These are phyloP conservation scores for Pangasianodon gigas DNA, from an alignment of 2,113 vertebrate genomes.

Conservation along the genomic window DNA sequence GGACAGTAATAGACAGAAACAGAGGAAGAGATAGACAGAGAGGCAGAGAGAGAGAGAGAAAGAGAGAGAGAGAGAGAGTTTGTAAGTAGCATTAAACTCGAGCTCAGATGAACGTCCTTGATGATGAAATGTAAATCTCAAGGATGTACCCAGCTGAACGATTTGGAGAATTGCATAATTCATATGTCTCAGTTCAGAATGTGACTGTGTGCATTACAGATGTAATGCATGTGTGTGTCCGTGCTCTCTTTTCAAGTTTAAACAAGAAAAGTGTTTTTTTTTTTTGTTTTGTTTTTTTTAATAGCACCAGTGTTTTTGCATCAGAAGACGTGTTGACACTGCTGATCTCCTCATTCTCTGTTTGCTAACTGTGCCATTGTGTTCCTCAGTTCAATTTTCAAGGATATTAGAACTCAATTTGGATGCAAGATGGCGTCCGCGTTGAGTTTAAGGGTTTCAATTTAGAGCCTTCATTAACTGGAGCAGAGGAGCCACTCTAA, in stretches of 20 bases:
- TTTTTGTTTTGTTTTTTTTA: not conserved
- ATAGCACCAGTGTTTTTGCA: constrained; percentile 11
- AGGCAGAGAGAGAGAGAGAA: constrained; percentile 15
- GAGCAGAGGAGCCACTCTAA: constrained; percentile 53
- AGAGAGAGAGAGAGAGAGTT: constrained; percentile 52
- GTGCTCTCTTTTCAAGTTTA: constrained; percentile 63
- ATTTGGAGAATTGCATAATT: constrained; percentile 75
- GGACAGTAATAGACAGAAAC: constrained; percentile 1
- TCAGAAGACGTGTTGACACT: not conserved
- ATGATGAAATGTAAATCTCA: constrained; percentile 81
- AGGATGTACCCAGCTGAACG: constrained; percentile 73
- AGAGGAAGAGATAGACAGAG: not conserved
- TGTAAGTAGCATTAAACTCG: constrained; percentile 65
- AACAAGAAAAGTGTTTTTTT: constrained; percentile 53
- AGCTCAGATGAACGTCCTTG: constrained; percentile 69
- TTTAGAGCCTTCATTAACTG: constrained; percentile 57
- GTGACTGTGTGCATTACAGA: constrained; percentile 67
- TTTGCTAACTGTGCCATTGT: constrained; percentile 6
- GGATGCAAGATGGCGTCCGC: constrained; percentile 51
- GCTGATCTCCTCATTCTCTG: constrained; percentile 8
- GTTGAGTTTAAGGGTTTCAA: constrained; percentile 54
- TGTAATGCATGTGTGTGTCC: constrained; percentile 57
- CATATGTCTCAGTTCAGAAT: constrained; percentile 70
- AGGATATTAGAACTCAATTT: constrained; percentile 61
- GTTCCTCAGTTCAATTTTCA: constrained; percentile 50